A percentile compares a stretch with the other conserved stretches of the same genome.
Conservation (phyloP, 2,797 vertebrate genomes). For the Acanthopagrus latus region DNA sequence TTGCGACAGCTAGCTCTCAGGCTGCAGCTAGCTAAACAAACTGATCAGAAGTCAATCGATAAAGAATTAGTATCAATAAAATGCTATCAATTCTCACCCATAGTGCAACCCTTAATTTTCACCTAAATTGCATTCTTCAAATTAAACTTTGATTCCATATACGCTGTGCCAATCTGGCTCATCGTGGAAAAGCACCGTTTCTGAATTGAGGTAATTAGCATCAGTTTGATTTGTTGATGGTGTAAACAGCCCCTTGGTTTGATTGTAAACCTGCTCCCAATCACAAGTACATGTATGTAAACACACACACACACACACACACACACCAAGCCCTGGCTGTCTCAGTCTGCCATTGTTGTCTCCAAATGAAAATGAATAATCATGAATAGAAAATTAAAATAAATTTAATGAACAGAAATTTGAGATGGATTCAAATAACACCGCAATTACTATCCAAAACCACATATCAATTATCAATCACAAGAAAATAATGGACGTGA, state of each 20-base stretch:
- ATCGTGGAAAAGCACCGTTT: not conserved
- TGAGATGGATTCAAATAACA: not conserved
- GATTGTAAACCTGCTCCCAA: conserved; percentile 57
- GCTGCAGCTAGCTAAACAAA: too few species aligned
- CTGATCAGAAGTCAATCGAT: too few species aligned
- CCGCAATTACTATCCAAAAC: not conserved
- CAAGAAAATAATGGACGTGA: not conserved
- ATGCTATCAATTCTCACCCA: too few species aligned
- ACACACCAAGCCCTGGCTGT: not conserved
- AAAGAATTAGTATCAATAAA: too few species aligned
- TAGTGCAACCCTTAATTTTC: not conserved
- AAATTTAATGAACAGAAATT: too few species aligned
- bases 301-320: not conserved
- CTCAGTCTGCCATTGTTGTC: not conserved
- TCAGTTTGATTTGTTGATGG: conserved; percentile 49
- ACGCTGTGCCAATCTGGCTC: not conserved
- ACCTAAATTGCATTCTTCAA: not conserved
- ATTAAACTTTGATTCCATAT: not conserved
- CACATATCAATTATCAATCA: not conserved
- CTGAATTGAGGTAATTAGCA: conserved; percentile 11
- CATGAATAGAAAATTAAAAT: too few species aligned
- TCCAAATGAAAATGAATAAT: not conserved
- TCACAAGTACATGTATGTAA: not conserved
- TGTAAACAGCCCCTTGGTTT: conserved; percentile 63
- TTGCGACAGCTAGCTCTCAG: too few species aligned